A percentile compares a stretch with the other conserved stretches of the same genome.
phyloP scores from a whole-genome alignment of 2,888 invertebrate genomes.

The Trissoscelio sp. region DNA sequence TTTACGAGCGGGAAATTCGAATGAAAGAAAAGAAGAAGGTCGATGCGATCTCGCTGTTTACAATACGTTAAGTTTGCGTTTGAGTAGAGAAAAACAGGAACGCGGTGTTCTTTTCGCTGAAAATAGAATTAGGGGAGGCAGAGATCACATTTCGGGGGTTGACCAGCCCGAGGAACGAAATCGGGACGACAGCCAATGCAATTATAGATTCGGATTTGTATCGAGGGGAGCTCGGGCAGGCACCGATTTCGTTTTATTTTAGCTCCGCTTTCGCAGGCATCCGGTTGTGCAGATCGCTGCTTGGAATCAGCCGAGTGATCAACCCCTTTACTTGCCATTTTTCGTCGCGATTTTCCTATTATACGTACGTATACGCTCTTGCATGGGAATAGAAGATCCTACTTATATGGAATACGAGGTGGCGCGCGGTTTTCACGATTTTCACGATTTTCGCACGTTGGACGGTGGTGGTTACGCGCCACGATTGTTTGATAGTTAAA shows the following conservation, averaged over 20 bases:
- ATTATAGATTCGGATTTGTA: conserved; percentile 82
- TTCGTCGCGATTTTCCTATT: conserved; percentile 2
- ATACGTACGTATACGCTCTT: conserved; percentile 60
- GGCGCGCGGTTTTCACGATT: conserved; percentile 5
- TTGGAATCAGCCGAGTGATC: conserved; percentile 47
- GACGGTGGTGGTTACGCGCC: conserved; percentile 9
- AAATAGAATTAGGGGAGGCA: conserved; percentile 81
- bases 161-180: conserved; percentile 76
- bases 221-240: conserved; percentile 78
- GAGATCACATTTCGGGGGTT: conserved; percentile 83
- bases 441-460: conserved; percentile 21
- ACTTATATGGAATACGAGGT: conserved; percentile 12
- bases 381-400: conserved; percentile 23
- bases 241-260: conserved; percentile 82
- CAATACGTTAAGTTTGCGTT: conserved; percentile 24
- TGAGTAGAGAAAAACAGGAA: conserved; percentile 74
- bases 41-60: conserved; percentile 14
- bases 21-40: neutral
- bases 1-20: conserved; percentile 10
- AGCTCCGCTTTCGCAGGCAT: conserved; percentile 82
- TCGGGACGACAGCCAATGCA: conserved; percentile 83
- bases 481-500: conserved; percentile 32
- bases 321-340: neutral
- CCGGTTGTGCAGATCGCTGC: conserved; percentile 81
- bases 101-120: conserved; percentile 77